Evolutionary conservation across 2,113 vertebrate species (phyloP).

Genomic region (Corythornis vintsioides): DNA sequence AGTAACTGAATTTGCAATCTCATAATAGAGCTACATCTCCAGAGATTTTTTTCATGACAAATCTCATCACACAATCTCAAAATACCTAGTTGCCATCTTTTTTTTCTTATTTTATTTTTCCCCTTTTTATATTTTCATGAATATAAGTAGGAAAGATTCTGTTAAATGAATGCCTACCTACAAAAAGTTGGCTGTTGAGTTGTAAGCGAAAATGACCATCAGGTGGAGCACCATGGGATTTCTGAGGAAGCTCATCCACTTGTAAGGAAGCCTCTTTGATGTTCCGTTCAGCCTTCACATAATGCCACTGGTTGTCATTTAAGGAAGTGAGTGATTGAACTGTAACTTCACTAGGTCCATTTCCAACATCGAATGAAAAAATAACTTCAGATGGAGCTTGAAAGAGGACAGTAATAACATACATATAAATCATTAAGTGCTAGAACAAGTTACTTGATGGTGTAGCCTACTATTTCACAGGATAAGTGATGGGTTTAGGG

Average conservation of each 20-base stretch:
- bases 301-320: conserved; percentile 94
- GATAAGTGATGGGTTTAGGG: not conserved
- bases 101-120: not conserved
- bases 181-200: conserved; percentile 94
- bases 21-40: not conserved
- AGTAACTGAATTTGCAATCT: not conserved
- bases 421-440: not conserved
- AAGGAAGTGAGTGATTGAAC: conserved; percentile 78
- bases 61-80: not conserved
- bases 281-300: conserved; percentile 88
- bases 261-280: conserved; percentile 88
- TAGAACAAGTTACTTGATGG: not conserved
- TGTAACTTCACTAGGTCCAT: conserved; percentile 86
- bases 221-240: conserved; percentile 76
- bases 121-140: not conserved
- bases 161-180: conserved; percentile 79
- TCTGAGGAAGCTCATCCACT: conserved; percentile 82
- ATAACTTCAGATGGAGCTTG: conserved; percentile 87
- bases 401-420: not conserved
- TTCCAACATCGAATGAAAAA: conserved; percentile 96
- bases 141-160: not conserved
- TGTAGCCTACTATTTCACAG: not conserved
- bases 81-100: not conserved
- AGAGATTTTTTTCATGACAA: not conserved
- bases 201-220: conserved; percentile 90